Evolutionary conservation across 2,797 vertebrate species (phyloP), one percentile per base, ranked within the genome.

Genomic region (Melanotaenia trifasciata): DNA sequence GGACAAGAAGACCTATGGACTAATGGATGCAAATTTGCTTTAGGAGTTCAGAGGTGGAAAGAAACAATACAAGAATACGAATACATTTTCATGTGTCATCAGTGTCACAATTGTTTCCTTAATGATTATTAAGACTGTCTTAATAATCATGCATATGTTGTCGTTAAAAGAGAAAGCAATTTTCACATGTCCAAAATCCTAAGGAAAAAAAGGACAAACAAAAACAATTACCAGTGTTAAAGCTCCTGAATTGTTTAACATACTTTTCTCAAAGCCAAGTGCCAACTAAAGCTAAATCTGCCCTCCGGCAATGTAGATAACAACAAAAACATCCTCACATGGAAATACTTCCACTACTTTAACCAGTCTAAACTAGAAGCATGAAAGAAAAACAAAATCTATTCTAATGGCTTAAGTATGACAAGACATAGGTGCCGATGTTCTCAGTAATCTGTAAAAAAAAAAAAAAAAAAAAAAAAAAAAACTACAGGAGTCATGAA

Each of bases 201-300:
- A 2, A 67, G 69, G 65, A 3, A 43, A 28, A 4, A 57, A 26
- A 45, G 11, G 71, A 58, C n/a, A 22, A 6, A 8, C 8, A 16
- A 64, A 54, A 43, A 13, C 14, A 56, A 68, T 50, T 30, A 33
- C 30, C 22, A 32, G 58, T 45, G 66, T 71, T 58, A 72, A 70
- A 80, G 50, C 65, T 70, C 38, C 64, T 78, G 64, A 84, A 77
- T 77, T 0, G 4, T 75, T 83, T 88, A 61, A 79, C 79, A 78
- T 62, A 66, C 36, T 76, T 66, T 33, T 72, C 70, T 70, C 62
- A 51, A 90, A 84, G 70, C 62, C 67, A 83, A 76, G 70, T 76
- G 58, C 64, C 69, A 83, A 58, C 76, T 74, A 59, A 78, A 81
- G 69, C 51, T 84, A 79, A 77, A 87, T 70, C 76, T 78, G 63